Conservation (phyloP, 2,888 invertebrate genomes). For the Lasioglossum zephyrum region DNA sequence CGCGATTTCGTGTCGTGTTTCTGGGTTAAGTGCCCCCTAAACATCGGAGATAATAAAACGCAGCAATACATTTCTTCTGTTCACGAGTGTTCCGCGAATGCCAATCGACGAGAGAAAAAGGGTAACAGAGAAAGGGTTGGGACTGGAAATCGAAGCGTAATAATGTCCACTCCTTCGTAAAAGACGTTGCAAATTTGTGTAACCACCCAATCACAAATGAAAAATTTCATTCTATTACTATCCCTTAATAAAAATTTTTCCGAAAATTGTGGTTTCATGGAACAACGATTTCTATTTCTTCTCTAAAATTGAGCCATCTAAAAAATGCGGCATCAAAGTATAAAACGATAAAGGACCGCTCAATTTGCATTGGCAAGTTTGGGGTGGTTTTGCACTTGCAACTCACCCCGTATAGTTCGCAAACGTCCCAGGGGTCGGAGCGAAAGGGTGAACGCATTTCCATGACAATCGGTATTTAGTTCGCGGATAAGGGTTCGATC, state of each 20-base stretch:
- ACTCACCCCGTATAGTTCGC: background rate
- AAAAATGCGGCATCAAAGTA: background rate
- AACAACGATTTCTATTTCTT: background rate
- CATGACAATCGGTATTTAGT: constrained; percentile 38
- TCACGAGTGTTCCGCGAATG: background rate
- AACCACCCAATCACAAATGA: background rate
- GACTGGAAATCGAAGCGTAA: background rate
- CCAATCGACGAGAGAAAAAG: background rate
- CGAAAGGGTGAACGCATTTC: constrained; percentile 14
- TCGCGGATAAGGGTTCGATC: constrained; percentile 31
- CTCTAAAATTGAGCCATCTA: background rate
- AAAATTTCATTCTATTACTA: background rate
- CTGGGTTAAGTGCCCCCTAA: constrained; percentile 41
- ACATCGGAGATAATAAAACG: constrained; percentile 24
- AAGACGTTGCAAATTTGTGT: background rate
- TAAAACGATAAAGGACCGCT: background rate
- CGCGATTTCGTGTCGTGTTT: constrained; percentile 25
- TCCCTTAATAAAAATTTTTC: too few species aligned
- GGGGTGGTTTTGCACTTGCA: background rate
- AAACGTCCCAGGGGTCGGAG: background rate
- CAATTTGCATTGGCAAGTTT: background rate
- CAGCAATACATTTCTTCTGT: background rate
- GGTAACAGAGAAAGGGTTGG: background rate
- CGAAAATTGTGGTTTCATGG: too few species aligned
- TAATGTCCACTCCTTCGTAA: background rate